Evolutionary conservation across 2,888 invertebrate species (phyloP).

Genomic region (Nymphalis c-album): DNA sequence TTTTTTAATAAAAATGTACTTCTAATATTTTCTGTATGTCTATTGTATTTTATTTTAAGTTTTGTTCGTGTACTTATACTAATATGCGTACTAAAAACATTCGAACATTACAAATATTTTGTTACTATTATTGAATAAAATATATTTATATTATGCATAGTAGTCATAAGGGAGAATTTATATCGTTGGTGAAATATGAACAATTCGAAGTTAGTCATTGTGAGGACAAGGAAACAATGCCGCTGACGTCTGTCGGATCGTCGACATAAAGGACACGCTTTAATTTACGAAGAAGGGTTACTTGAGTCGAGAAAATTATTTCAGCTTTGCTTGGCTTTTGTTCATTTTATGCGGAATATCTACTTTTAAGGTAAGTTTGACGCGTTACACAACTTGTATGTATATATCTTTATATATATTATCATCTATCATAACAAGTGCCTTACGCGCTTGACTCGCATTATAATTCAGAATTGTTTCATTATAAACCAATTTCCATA

Average conservation of each 20-base stretch:
- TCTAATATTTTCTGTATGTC: no score
- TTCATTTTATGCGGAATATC: slow-evolving; percentile 39
- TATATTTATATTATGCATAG: slow-evolving; percentile 32
- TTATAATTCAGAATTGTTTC: no score
- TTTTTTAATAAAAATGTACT: no score
- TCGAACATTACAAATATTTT: no score
- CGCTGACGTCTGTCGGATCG: slow-evolving; percentile 46
- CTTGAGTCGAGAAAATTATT: slow-evolving; percentile 47
- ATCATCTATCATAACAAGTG: not conserved
- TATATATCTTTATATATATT: not conserved
- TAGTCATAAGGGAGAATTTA: slow-evolving; percentile 29
- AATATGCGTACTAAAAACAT: no score
- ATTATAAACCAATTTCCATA: no score
- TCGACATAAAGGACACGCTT: slow-evolving; percentile 51
- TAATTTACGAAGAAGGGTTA: slow-evolving; percentile 52
- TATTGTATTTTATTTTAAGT: no score
- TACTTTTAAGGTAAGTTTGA: slow-evolving; percentile 28
- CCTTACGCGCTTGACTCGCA: no score
- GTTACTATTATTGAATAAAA: not conserved
- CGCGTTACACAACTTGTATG: slow-evolving; percentile 31
- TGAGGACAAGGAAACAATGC: slow-evolving; percentile 49
- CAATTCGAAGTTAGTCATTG: slow-evolving; percentile 44
- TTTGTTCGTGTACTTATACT: no score
- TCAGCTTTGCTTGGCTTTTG: slow-evolving; percentile 46
- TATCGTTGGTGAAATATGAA: slow-evolving; percentile 39